Base-by-base conservation (phyloP, 2,888 invertebrate species). In the Thelaira solivaga region DNA sequence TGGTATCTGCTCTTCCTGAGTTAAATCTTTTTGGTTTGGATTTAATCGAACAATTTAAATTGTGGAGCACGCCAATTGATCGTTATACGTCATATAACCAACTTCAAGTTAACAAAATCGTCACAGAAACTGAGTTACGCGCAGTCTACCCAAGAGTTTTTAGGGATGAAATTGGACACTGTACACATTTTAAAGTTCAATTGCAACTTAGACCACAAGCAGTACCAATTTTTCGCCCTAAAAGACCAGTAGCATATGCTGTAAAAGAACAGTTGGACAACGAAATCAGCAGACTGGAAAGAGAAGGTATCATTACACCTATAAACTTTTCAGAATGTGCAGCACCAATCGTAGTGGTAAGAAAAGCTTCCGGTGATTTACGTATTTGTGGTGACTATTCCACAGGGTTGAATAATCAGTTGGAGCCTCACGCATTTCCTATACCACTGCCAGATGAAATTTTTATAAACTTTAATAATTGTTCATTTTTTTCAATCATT, bases 241-340 rank as follows among this genome's bases (percentile, higher is more conserved):
- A 80, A 45, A 74, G 76, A 13, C 79, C 68, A 55, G 79, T 81
- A 39, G 67, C 81, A 2, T 82, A 80, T 59, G 80, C 81, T 36
- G 75, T 51, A 16, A 39, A 64, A 36, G 61, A 75, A 7, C 51
- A 43, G 0, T 61, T 82, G n/a, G 76, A 79, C 13, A 45, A 41
- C 1, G 75, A 79, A 41, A n/a, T 81, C 1, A 11, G 29, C 16
- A 57, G 76, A 29, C 71, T 81, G 5, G 57, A 80, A 71, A 16
- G 36, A 0, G 34, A 57, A 26, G 71, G 77, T 10, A 74, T 81
- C 5, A 80, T 82, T 16, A 39, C 62, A 26, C 78, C 75, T 16
- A 62, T 81, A 6, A 76, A 80, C 61, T 81, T 41, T 31, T 82
- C 80, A 6, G 73, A 81, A 43, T 82, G 80, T 78, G 75, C 81